phyloP scores from a whole-genome alignment of 2,113 vertebrate genomes.

The Empidonax alnorum region DNA sequence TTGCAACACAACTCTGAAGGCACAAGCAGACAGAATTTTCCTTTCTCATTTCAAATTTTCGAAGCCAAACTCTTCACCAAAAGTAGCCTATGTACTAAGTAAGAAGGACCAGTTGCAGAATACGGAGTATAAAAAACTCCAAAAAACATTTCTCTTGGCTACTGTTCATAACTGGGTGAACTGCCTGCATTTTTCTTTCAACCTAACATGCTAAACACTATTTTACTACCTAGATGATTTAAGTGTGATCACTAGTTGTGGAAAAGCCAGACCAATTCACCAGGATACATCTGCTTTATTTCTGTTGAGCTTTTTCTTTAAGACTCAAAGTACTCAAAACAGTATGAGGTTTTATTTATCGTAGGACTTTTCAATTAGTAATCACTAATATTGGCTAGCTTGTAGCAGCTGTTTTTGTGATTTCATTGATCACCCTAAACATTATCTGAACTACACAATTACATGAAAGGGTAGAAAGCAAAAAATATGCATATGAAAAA shows the following conservation, averaged over 20 bases:
- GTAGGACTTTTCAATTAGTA: not conserved
- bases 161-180: not conserved
- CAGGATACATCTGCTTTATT: not conserved
- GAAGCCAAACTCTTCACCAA: not conserved
- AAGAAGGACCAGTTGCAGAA: not conserved
- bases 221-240: not conserved
- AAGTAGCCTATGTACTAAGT: not conserved
- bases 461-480: not conserved
- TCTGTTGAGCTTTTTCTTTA: not conserved
- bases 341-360: not conserved
- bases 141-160: not conserved
- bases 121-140: not conserved
- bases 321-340: not conserved
- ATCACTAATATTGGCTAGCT: not conserved
- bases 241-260: not conserved
- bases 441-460: not conserved
- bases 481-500: not conserved
- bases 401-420: not conserved
- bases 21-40: not conserved
- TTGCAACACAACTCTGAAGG: not conserved
- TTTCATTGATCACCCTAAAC: not conserved
- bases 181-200: not conserved
- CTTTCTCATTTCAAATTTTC: not conserved
- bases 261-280: not conserved
- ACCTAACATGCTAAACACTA: not conserved